Evolutionary conservation across 2,888 invertebrate species (phyloP), one percentile per base, ranked within the genome.

Genomic region (Lepidonotus clava): DNA sequence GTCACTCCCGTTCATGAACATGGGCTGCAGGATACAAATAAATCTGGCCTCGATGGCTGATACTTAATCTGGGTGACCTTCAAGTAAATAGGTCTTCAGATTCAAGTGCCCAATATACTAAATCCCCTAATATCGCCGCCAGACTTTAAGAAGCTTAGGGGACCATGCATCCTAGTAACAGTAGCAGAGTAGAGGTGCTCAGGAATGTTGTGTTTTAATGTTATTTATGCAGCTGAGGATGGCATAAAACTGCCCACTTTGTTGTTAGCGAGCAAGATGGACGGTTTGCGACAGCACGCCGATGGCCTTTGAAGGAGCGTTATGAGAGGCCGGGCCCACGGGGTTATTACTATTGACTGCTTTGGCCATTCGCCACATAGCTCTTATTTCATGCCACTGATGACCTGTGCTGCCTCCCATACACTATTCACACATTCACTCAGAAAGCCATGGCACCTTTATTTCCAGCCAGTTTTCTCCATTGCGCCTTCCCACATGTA

Each of bases 331-430:
- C 61, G 21, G 2, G 28, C 61, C 1, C 28, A 0, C 1, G 28
- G 5, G 61, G 61, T 61, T 28, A 61, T 61, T 61, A 61, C 61
- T 28, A 61, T 61, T 61, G 61, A 61, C 61, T 61, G 61, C 61
- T 24, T 11, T 32, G 28, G 5, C 2, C 61, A 61, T 11, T 11
- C 61, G 6, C 11, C 4, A 1, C 61, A 61, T 61, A 28, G 5
- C 28, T 61, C 61, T 61, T 61, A 56, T 18, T 61, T 28, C 61
- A 61, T 61, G 28, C n/a, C 18, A 21, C 18, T n/a, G 61, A 28
- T 28, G 61, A 61, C 61, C 61, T 61, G 61, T 11, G 24, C n/a
- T n/a, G n/a, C n/a, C n/a, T n/a, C n/a, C n/a, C n/a, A n/a, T 53
- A 53, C 6, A 53, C 46, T n/a, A n/a, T n/a, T n/a, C n/a, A n/a